Base-by-base conservation (phyloP, 2,888 invertebrate species). In the Osmoderma eremita region DNA sequence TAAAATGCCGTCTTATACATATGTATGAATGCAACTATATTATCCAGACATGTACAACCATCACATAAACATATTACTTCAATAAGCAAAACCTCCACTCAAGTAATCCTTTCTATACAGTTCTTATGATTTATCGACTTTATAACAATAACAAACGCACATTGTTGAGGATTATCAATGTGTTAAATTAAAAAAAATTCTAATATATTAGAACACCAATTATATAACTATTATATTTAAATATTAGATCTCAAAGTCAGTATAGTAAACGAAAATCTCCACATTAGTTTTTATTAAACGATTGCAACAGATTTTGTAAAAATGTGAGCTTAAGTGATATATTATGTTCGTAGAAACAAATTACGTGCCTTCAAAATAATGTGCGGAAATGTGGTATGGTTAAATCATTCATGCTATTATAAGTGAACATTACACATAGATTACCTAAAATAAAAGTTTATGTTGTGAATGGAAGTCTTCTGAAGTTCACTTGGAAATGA, bases 281-380 rank as follows among this genome's bases (percentile, higher is more conserved):
- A 63, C 53, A 53, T 42, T 63, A 24, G 41, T 12, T 10, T 58
- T 12, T 20, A 18, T 39, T 0, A 24, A 63, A 42, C 13, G 41
- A 41, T 50, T 49, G 41, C 51, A 53, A 63, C 53, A 63, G 39
- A 63, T 36, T 51, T 42, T 4, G 24, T 53, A 41, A 53, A 17
- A 24, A 42, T 61, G 24, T 36, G 45, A 61, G 58, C 53, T 51
- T 63, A 42, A 63, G 51, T 53, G 63, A 63, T 63, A 63, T n/a
- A n/a, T n/a, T n/a, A n/a, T 41, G 63, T 63, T 53, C 17, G 30
- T 49, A 42, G 50, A 22, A 50, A 63, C n/a, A 42, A 39, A 53
- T 50, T 53, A 63, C 24, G 63, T 63, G 63, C 63, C 63, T 63
- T 63, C 63, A 53, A 63, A 61, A 30, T 61, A 61, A 61, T 61